Evolutionary conservation across 2,113 vertebrate genomes (phyloP).

Genomic region (Sylvia atricapilla): DNA sequence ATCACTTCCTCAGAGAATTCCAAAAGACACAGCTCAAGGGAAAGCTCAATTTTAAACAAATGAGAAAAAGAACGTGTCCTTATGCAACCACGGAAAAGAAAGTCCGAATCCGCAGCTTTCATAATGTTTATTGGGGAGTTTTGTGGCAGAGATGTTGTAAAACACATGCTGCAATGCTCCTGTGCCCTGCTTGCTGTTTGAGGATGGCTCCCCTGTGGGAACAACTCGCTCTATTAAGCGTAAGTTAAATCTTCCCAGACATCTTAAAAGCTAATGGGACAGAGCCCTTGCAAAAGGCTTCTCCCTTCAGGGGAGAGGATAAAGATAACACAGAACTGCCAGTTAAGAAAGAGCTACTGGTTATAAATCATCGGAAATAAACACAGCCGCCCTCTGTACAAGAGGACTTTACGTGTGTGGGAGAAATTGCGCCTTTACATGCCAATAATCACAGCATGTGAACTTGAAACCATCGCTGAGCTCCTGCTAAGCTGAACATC

Average conservation of each 20-base stretch:
- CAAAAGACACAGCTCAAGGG: neutral
- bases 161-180: neutral
- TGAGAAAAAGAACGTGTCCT: neutral
- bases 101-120: neutral
- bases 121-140: neutral
- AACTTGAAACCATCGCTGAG: neutral
- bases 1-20: neutral
- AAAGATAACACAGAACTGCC: neutral
- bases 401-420: rapidly evolving
- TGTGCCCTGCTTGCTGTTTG: neutral
- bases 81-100: neutral
- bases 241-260: neutral
- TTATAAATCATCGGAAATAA: neutral
- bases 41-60: neutral
- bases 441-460: neutral
- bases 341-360: neutral
- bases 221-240: rapidly evolving
- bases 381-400: neutral
- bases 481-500: neutral
- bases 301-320: neutral
- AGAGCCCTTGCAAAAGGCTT: neutral
- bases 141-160: neutral
- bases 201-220: neutral
- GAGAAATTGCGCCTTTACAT: neutral
- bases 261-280: slow-evolving; percentile 24